These are phyloP conservation scores for Napeogenes sylphis DNA, from an alignment of 2,888 invertebrate species.

Conservation along the genomic window DNA sequence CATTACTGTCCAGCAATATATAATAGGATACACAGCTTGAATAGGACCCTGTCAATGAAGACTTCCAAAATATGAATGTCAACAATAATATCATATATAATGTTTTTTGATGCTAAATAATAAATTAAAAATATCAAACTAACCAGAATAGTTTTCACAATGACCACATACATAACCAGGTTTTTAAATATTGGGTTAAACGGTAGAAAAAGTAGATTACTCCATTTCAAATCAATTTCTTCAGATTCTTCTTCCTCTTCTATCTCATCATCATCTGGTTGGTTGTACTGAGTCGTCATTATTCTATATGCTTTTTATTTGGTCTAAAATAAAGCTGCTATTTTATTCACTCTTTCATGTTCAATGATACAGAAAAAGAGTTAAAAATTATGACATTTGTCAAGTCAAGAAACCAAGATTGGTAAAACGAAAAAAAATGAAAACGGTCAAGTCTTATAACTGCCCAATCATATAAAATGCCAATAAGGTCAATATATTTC, in stretches of 20 bases:
- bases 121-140: constrained; percentile 23
- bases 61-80: neutral
- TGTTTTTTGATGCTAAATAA: neutral
- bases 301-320: too few species aligned
- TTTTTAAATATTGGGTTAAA: constrained; percentile 53
- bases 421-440: too few species aligned
- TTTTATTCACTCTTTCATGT: too few species aligned
- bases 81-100: neutral
- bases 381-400: too few species aligned
- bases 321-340: too few species aligned
- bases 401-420: too few species aligned
- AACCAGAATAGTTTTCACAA: constrained; percentile 51
- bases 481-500: too few species aligned
- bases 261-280: constrained; percentile 32
- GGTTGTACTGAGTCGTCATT: neutral
- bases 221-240: constrained; percentile 46
- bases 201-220: constrained; percentile 56
- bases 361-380: too few species aligned
- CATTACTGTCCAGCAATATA: constrained; percentile 47
- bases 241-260: constrained; percentile 34
- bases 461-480: too few species aligned
- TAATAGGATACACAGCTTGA: constrained; percentile 46
- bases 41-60: constrained; percentile 51
- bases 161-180: constrained; percentile 45
- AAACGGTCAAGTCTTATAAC: too few species aligned